Evolutionary conservation across 2,797 vertebrate genomes (phyloP).

Genomic region (Phrynocephalus vlangalii): DNA sequence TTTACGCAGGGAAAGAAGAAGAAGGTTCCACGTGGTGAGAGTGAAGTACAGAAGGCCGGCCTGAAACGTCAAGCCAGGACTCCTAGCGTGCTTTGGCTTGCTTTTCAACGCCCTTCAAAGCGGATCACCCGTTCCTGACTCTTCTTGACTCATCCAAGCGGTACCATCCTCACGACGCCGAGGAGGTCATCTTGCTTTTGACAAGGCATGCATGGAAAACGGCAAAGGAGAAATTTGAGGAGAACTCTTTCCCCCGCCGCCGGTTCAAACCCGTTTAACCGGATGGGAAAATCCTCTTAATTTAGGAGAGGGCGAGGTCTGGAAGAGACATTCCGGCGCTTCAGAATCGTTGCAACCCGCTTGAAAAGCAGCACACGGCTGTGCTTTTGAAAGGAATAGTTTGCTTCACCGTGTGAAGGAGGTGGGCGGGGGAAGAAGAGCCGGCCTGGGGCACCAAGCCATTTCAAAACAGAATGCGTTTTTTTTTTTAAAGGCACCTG

Average conservation of each 20-base stretch:
- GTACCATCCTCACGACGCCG: no score
- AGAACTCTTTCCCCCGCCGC: not conserved
- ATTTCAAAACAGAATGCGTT: not conserved
- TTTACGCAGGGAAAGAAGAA: no score
- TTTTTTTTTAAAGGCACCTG: not conserved
- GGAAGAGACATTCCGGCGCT: not conserved
- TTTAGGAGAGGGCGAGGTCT: not conserved
- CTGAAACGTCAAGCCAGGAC: not conserved
- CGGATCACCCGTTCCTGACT: no score
- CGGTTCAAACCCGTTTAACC: not conserved
- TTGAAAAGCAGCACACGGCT: not conserved
- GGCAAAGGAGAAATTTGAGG: not conserved
- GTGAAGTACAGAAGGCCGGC: not conserved
- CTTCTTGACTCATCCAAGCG: no score
- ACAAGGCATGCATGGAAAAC: not conserved
- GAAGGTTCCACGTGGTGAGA: not conserved
- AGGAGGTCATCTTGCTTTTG: no score
- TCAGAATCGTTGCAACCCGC: not conserved
- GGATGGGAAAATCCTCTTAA: not conserved
- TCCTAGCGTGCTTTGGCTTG: not conserved
- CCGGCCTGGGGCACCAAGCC: not conserved
- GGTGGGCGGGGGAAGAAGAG: no score
- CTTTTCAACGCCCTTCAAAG: not conserved
- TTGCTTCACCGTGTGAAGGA: not conserved
- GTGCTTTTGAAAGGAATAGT: no score